These are phyloP conservation scores for Acheta domesticus DNA, from an alignment of 2,888 invertebrate species.

Conservation along the genomic window DNA sequence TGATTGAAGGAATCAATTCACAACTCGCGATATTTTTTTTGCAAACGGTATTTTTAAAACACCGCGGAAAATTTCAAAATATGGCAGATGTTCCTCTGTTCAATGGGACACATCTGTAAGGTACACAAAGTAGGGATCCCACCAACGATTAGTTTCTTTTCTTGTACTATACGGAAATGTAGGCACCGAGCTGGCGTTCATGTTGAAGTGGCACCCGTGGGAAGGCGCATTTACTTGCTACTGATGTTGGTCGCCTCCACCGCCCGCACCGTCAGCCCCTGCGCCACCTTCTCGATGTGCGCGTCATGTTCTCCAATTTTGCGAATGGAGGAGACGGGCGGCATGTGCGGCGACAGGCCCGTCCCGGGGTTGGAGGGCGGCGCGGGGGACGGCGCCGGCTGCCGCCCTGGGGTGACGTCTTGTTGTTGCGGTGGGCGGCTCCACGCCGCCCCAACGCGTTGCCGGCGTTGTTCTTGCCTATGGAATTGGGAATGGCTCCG, in stretches of 20 bases:
- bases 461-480: slow-evolving; percentile 19
- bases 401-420: background rate
- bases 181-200: no score
- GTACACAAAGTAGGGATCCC: no score
- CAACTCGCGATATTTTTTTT: no score
- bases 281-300: slow-evolving; percentile 42
- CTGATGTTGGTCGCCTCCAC: slow-evolving; percentile 32
- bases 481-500: background rate
- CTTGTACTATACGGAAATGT: no score
- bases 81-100: no score
- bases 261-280: slow-evolving; percentile 41
- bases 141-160: no score
- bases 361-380: background rate
- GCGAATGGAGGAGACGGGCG: slow-evolving; percentile 39
- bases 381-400: background rate
- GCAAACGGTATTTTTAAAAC: no score
- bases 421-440: background rate
- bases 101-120: no score
- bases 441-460: background rate
- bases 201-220: no score
- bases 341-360: slow-evolving; percentile 32
- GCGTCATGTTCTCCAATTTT: slow-evolving; percentile 41
- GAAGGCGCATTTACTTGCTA: background rate
- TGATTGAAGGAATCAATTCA: no score
- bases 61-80: no score